Base-by-base conservation (phyloP, 2,113 vertebrate genomes). In the Entomyzon cyanotis region DNA sequence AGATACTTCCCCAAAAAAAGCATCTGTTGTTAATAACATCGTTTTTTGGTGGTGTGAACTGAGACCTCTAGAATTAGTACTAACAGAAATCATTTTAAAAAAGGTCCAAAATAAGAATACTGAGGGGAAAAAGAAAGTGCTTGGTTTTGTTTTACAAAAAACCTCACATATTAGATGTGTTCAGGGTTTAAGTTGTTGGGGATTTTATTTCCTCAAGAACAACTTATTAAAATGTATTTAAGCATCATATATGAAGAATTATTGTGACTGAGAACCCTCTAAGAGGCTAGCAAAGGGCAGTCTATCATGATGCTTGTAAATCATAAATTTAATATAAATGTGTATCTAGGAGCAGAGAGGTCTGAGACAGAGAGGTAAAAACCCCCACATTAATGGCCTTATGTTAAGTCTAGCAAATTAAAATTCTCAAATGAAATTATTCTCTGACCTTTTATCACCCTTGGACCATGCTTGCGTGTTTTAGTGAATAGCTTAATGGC, bases 221-320 rank as follows among this genome's bases (percentile, higher is more conserved):
- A 78, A 67, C 74, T 89, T 87, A 79, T 77, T 86, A 88, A 94
- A 96, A 87, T 50, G 62, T 75, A 79, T 65, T 94, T 79, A 96
- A 91, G 37, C 28, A 90, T 94, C 37, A n/a, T 41, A 82, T 68
- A 47, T 88, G 83, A 96, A 71, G 79, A 94, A 84, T 89, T 67
- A 82, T 93, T 89, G 90, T 85, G 53, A 87, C 37, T 88, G 78
- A 81, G 68, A 94, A 35, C 69, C 41, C 53, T 95, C 60, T 96
- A 95, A 92, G 88, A 88, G 95, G 89, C 92, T 93, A 77, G 62
- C 47, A 94, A 95, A 96, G 80, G 53, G 55, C 80, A 87, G 44
- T 55, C 31, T 89, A 3, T 76, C 74, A 73, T 35, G 42, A 71
- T 92, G 89, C 47, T 63, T 91, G 53, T 93, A 89, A 93, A 93